phyloP scores from a whole-genome alignment of 2,113 vertebrate genomes.

The Ariopsis seemanni region DNA sequence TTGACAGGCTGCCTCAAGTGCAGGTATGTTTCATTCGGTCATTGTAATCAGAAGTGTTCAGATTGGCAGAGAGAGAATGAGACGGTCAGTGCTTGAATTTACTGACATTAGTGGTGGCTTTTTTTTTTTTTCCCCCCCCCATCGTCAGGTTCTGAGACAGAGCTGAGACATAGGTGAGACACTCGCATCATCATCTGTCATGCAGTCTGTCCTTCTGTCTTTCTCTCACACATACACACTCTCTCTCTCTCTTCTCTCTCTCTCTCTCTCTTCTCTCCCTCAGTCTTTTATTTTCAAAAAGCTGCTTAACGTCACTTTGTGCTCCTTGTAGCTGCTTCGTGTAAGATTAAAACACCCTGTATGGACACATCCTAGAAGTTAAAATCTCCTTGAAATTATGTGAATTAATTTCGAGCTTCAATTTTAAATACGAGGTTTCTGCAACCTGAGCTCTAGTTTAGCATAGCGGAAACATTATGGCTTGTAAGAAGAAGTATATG shows the following conservation, averaged over 20 bases:
- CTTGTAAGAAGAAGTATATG: background rate
- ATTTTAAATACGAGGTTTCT: background rate
- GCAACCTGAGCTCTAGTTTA: background rate
- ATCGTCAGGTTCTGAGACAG: constrained; percentile 67
- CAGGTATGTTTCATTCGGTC: constrained; percentile 59
- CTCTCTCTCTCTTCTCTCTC: background rate
- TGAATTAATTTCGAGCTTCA: background rate
- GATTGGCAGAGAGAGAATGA: background rate
- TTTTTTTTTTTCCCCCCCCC: background rate
- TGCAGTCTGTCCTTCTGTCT: background rate
- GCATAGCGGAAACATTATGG: background rate
- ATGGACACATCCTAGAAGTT: background rate
- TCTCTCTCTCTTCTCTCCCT: background rate
- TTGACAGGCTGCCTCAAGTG: constrained; percentile 58
- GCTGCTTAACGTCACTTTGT: background rate
- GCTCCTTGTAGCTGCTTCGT: background rate
- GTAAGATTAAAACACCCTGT: background rate
- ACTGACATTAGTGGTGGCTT: background rate
- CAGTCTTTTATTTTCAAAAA: background rate
- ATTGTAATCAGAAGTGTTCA: background rate
- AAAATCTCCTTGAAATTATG: background rate
- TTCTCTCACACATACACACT: background rate
- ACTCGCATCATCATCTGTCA: background rate
- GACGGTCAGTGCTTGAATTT: background rate
- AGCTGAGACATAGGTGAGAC: constrained; percentile 79